These are phyloP conservation scores for Chromoteleia sp. DNA, from an alignment of 2,888 invertebrate species.

Conservation along the genomic window DNA sequence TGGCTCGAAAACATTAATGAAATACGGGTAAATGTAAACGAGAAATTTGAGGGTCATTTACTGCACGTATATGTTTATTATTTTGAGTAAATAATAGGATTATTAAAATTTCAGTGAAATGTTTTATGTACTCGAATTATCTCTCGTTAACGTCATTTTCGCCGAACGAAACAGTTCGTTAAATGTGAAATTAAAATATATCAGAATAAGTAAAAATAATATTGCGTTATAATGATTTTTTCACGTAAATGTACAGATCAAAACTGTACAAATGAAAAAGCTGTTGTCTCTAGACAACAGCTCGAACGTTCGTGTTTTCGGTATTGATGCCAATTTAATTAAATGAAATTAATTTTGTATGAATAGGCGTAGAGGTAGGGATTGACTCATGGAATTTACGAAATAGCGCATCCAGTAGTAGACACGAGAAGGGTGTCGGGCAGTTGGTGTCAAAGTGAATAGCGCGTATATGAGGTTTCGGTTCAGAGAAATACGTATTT, in stretches of 20 bases:
- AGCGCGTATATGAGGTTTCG: constrained; percentile 61
- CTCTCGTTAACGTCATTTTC: no score
- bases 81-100: constrained; percentile 44
- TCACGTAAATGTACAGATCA: no score
- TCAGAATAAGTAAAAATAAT: no score
- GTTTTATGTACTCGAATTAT: no score
- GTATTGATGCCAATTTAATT: constrained; percentile 63
- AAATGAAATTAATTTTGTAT: constrained; percentile 67
- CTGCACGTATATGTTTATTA: constrained; percentile 18
- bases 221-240: no score
- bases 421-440: constrained; percentile 65
- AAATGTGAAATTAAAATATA: neutral
- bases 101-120: constrained; percentile 15
- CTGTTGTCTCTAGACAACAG: constrained; percentile 27
- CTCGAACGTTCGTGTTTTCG: constrained; percentile 10
- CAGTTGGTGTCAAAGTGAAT: constrained; percentile 64
- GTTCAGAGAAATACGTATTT: constrained; percentile 29
- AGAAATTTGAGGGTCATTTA: constrained; percentile 38
- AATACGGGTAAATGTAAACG: constrained; percentile 23
- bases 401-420: constrained; percentile 49
- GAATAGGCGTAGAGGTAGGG: constrained; percentile 56
- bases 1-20: constrained; percentile 30
- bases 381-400: constrained; percentile 67
- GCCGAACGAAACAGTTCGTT: no score
- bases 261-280: constrained; percentile 29